phyloP scores from a whole-genome alignment of 2,888 invertebrate genomes.

The Nematopogon swammerdamellus region DNA sequence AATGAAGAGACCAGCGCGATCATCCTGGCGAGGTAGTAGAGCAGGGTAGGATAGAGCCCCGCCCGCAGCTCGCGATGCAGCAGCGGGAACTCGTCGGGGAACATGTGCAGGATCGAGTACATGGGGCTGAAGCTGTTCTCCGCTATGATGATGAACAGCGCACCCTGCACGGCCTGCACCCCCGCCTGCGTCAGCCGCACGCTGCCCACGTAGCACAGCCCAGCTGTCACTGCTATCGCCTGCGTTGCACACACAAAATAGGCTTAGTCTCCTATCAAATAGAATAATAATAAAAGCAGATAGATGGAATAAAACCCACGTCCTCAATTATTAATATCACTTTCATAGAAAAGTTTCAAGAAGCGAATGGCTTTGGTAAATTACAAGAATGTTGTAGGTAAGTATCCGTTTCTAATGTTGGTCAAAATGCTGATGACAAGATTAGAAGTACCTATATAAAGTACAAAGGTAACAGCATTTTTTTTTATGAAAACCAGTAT shows the following conservation, averaged over 20 bases:
- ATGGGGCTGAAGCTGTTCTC: constrained; percentile 91
- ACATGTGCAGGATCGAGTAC: constrained; percentile 83
- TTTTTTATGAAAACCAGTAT: too few relatives aligned
- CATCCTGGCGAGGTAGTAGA: constrained; percentile 79
- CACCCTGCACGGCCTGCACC: constrained; percentile 85
- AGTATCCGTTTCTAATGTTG: too few relatives aligned
- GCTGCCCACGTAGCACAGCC: constrained; percentile 80
- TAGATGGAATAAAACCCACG: neutral
- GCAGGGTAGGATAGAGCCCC: constrained; percentile 74
- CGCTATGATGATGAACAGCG: constrained; percentile 81
- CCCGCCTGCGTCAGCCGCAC: constrained; percentile 71
- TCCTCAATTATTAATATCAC: neutral
- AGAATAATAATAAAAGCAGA: constrained; percentile 4
- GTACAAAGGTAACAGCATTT: too few relatives aligned
- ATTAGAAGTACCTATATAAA: neutral
- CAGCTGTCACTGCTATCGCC: constrained; percentile 74
- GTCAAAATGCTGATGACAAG: neutral
- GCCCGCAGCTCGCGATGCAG: constrained; percentile 79
- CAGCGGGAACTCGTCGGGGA: constrained; percentile 76
- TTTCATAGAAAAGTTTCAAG: neutral
- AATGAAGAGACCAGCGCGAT: constrained; percentile 67
- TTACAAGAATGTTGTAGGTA: too few relatives aligned
- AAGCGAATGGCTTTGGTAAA: too few relatives aligned
- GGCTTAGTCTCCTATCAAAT: too few relatives aligned
- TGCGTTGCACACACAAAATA: constrained; percentile 18